Conservation (phyloP, 2,113 vertebrate species). For the Mobula birostris region DNA sequence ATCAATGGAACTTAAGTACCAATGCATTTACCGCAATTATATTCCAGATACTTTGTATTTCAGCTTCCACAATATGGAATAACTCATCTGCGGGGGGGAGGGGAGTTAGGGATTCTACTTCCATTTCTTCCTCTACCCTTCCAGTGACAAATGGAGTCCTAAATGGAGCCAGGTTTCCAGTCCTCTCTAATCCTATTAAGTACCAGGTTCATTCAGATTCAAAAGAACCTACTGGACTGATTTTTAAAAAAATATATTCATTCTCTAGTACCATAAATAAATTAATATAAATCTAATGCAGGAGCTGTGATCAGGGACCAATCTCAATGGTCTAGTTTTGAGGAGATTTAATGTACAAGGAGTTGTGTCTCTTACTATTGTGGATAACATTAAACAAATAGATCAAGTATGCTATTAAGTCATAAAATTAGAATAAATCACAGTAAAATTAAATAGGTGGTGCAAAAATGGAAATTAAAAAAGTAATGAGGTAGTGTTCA, state of each 20-base stretch:
- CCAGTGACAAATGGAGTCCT: not conserved
- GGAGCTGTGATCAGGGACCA: no score
- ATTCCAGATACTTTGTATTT: not conserved
- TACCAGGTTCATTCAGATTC: not conserved
- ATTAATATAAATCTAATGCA: no score
- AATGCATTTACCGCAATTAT: not conserved
- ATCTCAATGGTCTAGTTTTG: no score
- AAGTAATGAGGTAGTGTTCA: no score
- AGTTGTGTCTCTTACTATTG: no score
- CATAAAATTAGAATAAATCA: not conserved
- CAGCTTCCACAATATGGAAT: not conserved
- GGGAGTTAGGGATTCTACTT: not conserved
- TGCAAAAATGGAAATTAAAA: no score
- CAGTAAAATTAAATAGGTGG: no score
- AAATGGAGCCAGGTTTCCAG: not conserved
- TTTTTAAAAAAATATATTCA: not conserved
- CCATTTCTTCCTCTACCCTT: not conserved
- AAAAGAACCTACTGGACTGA: not conserved
- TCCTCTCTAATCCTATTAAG: not conserved
- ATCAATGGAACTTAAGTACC: no score
- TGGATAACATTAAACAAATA: not conserved
- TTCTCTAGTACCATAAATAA: not conserved
- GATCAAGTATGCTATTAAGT: not conserved
- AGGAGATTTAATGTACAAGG: no score
- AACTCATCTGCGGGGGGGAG: not conserved